These are phyloP conservation scores for Lepidochrysops patricia DNA, from an alignment of 2,888 invertebrate species.

Conservation along the genomic window DNA sequence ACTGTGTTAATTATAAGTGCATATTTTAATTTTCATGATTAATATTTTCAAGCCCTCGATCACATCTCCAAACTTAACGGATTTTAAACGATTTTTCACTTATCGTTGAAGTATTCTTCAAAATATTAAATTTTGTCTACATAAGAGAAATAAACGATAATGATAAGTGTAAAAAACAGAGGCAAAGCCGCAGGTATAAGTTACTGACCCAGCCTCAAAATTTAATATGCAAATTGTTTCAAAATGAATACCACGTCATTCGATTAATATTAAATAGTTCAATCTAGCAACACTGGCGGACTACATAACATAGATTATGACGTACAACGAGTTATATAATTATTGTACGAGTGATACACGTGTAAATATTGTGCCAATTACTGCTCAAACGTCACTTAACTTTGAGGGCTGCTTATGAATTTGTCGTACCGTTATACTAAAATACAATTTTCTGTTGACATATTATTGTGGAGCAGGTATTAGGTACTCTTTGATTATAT, in stretches of 20 bases:
- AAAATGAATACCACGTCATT: background rate
- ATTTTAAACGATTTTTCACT: too few species aligned
- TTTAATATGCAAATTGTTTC: background rate
- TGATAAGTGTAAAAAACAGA: background rate
- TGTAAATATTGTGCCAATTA: constrained; percentile 11
- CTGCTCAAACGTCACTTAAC: background rate
- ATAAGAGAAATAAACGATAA: background rate
- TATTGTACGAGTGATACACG: constrained; percentile 14
- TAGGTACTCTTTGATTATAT: too few species aligned
- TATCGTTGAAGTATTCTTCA: too few species aligned
- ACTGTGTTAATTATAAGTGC: too few species aligned
- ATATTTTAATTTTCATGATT: too few species aligned
- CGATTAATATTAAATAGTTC: background rate
- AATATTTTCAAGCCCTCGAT: too few species aligned
- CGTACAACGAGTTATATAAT: constrained; percentile 7
- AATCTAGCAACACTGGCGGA: constrained; percentile 1
- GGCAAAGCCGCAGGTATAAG: too few species aligned
- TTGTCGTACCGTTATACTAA: too few species aligned
- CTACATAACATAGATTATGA: background rate
- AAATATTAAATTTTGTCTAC: too few species aligned
- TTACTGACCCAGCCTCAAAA: too few species aligned
- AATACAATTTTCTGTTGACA: background rate
- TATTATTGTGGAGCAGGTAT: too few species aligned
- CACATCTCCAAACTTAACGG: too few species aligned
- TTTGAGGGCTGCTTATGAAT: background rate